Base-by-base conservation (phyloP, 2,888 invertebrate genomes). In the Nemotelus nigrinus region DNA sequence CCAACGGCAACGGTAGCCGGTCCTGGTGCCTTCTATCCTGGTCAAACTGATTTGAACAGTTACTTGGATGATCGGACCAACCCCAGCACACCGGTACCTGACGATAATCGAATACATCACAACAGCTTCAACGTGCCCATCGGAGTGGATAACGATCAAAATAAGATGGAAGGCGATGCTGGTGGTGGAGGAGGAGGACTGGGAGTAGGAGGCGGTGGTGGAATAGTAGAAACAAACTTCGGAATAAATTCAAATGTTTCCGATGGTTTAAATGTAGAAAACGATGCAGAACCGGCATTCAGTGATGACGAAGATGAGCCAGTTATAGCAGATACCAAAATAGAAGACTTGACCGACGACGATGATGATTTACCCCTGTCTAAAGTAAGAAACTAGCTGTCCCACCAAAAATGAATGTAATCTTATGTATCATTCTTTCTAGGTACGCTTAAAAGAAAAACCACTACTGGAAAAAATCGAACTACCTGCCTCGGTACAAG, bases 341-440 rank as follows among this genome's bases (percentile, higher is more conserved):
- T 81, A 45, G 87, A 87, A 10, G 87, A 87, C 76, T 84, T 87
- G 75, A 87, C 88, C 1, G 87, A 87, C 78, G 87, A 87, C 77
- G 87, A 87, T 77, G 94, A 94, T 82, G 94, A 94, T 84, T 89
- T 94, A 81, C 94, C 94, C 6, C 85, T 94, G 45, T 94, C 94
- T 2, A 93, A 94, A 88, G 92, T 95, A 53, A 89, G 92, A 76
- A 72, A n/a, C 41, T 63, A 41, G 58, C 53, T 25, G 25, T 48
- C 3, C 2, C n/a, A 47, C 39, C 7, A 10, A 47, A 41, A 1
- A 64, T 43, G 2, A 48, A 41, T 64, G 6, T 50, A 64, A 50
- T 75, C 25, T 39, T 45, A 45, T 43, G 3, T 41, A 68, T 60
- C 78, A 71, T 64, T 63, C 75, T 72, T 77, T 80, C 2, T 64